These are phyloP conservation scores for Heterodera filipjevi DNA, from an alignment of 2,888 invertebrate species.

Conservation along the genomic window DNA sequence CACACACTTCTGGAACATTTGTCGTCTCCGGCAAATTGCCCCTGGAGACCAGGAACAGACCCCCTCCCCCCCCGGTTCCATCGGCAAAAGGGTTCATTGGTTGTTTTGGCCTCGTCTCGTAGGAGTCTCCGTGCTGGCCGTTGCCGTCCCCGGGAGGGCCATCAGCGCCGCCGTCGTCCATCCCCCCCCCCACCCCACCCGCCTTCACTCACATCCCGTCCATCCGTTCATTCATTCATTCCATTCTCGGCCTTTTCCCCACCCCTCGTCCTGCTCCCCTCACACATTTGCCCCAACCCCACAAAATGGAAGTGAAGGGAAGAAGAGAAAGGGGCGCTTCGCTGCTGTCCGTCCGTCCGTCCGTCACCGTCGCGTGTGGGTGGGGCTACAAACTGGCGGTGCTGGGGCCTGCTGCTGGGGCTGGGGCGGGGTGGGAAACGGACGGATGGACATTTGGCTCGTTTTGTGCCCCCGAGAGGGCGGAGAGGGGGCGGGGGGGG, in stretches of 20 bases:
- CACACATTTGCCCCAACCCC: neutral
- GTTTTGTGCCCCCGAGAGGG: neutral
- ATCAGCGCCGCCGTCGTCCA: neutral
- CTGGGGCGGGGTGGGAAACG: neutral
- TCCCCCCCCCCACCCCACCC: neutral
- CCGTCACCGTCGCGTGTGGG: neutral
- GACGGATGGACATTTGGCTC: conserved; percentile 21
- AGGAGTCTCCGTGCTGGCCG: conserved; percentile 10
- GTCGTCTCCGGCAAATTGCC: conserved; percentile 16
- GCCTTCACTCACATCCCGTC: conserved; percentile 8
- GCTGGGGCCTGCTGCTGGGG: conserved; percentile 10
- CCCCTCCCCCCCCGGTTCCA: neutral
- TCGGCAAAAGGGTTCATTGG: conserved; percentile 2
- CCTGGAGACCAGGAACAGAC: conserved; percentile 10
- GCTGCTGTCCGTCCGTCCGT: conserved; percentile 7
- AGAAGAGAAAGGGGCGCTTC: neutral
- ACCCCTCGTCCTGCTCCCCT: neutral
- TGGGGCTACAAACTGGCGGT: conserved; percentile 1
- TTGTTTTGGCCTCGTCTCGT: conserved; percentile 1
- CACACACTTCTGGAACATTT: conserved; percentile 16
- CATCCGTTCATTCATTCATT: conserved; percentile 9
- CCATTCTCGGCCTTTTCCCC: conserved; percentile 2
- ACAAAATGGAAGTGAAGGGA: neutral
- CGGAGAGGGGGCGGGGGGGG: neutral
- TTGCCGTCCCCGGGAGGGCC: conserved; percentile 9